A percentile compares a stretch with the other conserved stretches of the same genome.
Evolutionary conservation across 2,113 vertebrate genomes (phyloP).

Genomic region (Holacanthus passer): DNA sequence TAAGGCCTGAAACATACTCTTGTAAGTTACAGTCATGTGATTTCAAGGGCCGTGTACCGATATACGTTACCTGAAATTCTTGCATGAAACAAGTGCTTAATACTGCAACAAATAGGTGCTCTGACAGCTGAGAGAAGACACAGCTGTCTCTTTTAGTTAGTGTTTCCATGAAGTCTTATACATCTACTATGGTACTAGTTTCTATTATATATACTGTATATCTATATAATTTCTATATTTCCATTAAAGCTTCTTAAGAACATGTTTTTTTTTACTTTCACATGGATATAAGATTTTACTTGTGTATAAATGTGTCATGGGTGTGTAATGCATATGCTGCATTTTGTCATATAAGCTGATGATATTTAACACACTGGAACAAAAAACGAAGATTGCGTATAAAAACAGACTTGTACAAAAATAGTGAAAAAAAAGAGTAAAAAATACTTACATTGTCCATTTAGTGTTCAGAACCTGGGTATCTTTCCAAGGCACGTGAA

Average conservation of each 20-base stretch:
- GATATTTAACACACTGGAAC: background rate
- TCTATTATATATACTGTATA: background rate
- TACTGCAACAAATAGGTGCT: background rate
- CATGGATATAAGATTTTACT: background rate
- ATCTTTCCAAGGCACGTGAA: constrained; percentile 7
- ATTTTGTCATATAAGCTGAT: background rate
- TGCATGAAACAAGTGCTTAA: too few species aligned
- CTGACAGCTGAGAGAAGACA: background rate
- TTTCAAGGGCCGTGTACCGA: background rate
- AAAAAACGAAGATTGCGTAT: background rate
- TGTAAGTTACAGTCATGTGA: background rate
- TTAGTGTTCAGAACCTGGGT: background rate
- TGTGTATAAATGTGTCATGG: background rate
- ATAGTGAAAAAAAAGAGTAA: background rate
- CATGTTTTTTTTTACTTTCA: background rate
- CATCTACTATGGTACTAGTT: background rate
- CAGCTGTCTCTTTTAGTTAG: background rate
- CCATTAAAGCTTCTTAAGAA: background rate
- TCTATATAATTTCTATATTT: background rate
- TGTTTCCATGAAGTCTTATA: background rate
- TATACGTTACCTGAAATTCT: background rate
- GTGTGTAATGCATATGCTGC: background rate
- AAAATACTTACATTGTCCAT: background rate
- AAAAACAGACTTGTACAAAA: constrained; percentile 9
- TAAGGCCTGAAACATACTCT: too few species aligned